Evolutionary conservation across 1,140 invertebrate genomes (phyloP).

Genomic region (Neodiprion pinetum): DNA sequence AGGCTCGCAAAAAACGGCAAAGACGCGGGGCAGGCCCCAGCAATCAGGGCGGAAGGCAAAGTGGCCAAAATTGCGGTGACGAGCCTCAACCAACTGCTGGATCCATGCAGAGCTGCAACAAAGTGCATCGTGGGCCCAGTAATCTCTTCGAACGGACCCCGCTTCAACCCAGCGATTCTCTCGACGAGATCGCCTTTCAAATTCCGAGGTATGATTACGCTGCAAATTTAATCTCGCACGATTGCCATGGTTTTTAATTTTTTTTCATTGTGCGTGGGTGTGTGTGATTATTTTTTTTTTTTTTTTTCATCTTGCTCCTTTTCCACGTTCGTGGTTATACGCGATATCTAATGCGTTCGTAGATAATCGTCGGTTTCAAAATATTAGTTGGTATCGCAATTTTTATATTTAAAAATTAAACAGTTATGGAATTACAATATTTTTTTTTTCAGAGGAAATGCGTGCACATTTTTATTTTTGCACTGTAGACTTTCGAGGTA

Average conservation of each 20-base stretch:
- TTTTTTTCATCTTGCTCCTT: slow-evolving; percentile 12
- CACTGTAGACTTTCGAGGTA: no score
- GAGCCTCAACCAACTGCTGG: slow-evolving; percentile 59
- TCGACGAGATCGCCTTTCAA: slow-evolving; percentile 90
- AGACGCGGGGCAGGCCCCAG: slow-evolving; percentile 59
- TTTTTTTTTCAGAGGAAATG: no score
- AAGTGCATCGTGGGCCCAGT: slow-evolving; percentile 67
- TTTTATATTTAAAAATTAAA: no score
- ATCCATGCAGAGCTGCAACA: slow-evolving; percentile 56
- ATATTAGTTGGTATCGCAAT: no score
- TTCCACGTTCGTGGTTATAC: slow-evolving; percentile 13
- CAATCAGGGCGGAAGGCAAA: slow-evolving; percentile 52
- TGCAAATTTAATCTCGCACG: slow-evolving; percentile 8
- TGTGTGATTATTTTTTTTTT: background rate
- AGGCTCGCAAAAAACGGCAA: slow-evolving; percentile 66
- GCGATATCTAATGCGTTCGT: slow-evolving; percentile 8
- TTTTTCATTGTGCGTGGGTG: background rate
- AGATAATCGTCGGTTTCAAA: no score
- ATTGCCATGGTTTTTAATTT: slow-evolving; percentile 3
- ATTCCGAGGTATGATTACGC: slow-evolving; percentile 79
- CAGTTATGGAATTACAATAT: no score
- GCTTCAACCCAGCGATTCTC: slow-evolving; percentile 82
- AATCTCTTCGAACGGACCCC: slow-evolving; percentile 83
- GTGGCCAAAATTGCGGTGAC: slow-evolving; percentile 54
- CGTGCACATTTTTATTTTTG: no score